These are phyloP conservation scores for Eulithis prunata DNA, from an alignment of 2,888 invertebrate species.

Conservation along the genomic window DNA sequence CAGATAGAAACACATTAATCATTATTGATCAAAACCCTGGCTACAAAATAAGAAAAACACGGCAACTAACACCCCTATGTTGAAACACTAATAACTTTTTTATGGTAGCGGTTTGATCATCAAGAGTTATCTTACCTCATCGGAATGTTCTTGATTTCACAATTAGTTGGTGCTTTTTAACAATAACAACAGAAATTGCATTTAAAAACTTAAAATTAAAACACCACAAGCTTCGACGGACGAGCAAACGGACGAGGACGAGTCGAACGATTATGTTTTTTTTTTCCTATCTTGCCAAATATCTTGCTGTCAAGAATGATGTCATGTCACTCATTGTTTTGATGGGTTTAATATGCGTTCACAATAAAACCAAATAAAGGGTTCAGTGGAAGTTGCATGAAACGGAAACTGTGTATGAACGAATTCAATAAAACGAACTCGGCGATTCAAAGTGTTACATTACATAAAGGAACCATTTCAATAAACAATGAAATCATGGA, in stretches of 20 bases:
- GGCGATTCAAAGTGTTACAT: conserved; percentile 9
- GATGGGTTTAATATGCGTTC: no score
- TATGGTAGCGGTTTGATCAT: not conserved
- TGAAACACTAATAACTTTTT: conserved; percentile 11
- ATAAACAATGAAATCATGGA: conserved; percentile 17
- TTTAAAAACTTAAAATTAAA: no score
- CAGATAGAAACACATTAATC: not conserved
- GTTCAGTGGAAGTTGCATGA: conserved; percentile 2
- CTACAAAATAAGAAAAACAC: conserved; percentile 18
- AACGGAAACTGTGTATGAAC: not conserved
- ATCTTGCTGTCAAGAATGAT: no score
- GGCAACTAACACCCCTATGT: conserved; percentile 24
- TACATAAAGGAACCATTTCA: conserved; percentile 7
- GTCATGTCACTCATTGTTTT: no score
- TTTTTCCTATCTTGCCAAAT: no score
- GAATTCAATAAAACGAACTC: conserved; percentile 1
- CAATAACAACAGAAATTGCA: no score
- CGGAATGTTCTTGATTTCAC: conserved; percentile 2
- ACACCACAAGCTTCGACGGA: no score
- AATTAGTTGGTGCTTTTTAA: no score
- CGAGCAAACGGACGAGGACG: no score
- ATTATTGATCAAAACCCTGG: not conserved
- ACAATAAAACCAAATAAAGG: conserved; percentile 5
- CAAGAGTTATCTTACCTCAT: conserved; percentile 26
- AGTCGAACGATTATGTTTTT: no score